Evolutionary conservation across 2,888 invertebrate genomes (phyloP).

Genomic region (Salticus scenicus): DNA sequence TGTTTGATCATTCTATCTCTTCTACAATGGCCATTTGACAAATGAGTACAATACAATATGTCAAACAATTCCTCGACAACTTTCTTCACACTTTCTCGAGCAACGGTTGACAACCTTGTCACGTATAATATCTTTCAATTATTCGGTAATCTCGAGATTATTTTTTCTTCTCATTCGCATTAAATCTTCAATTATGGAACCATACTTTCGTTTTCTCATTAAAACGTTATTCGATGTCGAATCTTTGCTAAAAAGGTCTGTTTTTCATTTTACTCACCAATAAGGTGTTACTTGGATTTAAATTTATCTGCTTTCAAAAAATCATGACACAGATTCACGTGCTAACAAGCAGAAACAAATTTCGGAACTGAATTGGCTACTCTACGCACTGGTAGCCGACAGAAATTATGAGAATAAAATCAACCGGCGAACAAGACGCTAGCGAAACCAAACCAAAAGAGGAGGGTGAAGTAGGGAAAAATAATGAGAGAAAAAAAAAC

Average conservation of each 20-base stretch:
- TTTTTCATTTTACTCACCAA: slow-evolving; percentile 19
- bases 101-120: too few species aligned
- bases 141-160: slow-evolving; percentile 32
- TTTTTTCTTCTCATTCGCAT: slow-evolving; percentile 40
- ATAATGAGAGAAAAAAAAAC: background rate
- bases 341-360: background rate
- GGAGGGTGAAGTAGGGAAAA: background rate
- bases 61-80: too few species aligned
- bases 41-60: too few species aligned
- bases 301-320: background rate
- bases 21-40: too few species aligned
- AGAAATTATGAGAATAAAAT: background rate
- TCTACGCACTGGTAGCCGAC: background rate
- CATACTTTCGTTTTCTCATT: slow-evolving; percentile 41
- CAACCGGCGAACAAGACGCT: background rate
- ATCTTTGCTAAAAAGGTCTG: slow-evolving; percentile 35
- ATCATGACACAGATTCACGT: background rate
- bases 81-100: too few species aligned
- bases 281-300: background rate
- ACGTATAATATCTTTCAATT: slow-evolving; percentile 29
- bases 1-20: too few species aligned
- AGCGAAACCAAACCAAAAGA: background rate
- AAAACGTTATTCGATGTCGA: slow-evolving; percentile 25
- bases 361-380: background rate
- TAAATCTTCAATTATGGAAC: slow-evolving; percentile 40